Conservation (phyloP, 2,888 invertebrate genomes). For the Alitta virens region DNA sequence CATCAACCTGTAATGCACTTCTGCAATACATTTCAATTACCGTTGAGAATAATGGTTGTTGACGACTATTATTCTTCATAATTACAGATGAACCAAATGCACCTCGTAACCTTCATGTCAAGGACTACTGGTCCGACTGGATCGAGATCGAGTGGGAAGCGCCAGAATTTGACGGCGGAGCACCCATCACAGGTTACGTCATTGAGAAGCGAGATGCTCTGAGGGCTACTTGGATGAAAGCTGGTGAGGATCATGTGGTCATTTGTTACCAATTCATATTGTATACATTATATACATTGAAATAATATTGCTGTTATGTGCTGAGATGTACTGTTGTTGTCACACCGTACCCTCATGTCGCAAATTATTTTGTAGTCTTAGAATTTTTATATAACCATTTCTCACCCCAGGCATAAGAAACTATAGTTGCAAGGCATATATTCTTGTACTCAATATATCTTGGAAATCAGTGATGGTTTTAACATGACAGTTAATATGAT, state of each 20-base stretch:
- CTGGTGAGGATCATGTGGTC: conserved; percentile 18
- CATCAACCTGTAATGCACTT: too few relatives aligned
- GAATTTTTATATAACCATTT: too few relatives aligned
- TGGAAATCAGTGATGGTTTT: too few relatives aligned
- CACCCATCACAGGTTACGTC: conserved; percentile 48
- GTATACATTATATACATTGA: neutral
- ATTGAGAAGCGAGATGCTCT: conserved; percentile 41
- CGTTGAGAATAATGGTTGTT: too few relatives aligned
- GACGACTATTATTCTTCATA: too few relatives aligned
- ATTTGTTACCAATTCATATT: conserved; percentile 2
- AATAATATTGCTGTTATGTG: neutral
- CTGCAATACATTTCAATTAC: too few relatives aligned
- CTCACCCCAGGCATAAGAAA: too few relatives aligned
- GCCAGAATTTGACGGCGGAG: conserved; percentile 55
- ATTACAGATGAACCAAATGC: conserved; percentile 31
- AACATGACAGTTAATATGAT: too few relatives aligned
- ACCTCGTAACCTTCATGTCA: conserved; percentile 42
- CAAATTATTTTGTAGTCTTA: too few relatives aligned
- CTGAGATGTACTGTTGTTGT: neutral
- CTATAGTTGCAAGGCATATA: too few relatives aligned
- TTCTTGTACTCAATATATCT: too few relatives aligned
- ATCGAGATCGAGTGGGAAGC: conserved; percentile 54
- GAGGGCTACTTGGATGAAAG: conserved; percentile 27
- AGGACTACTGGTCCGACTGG: conserved; percentile 40
- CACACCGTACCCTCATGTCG: too few relatives aligned